These are phyloP conservation scores for Mesoligia furuncula DNA, from an alignment of 2,888 invertebrate species.

Conservation along the genomic window DNA sequence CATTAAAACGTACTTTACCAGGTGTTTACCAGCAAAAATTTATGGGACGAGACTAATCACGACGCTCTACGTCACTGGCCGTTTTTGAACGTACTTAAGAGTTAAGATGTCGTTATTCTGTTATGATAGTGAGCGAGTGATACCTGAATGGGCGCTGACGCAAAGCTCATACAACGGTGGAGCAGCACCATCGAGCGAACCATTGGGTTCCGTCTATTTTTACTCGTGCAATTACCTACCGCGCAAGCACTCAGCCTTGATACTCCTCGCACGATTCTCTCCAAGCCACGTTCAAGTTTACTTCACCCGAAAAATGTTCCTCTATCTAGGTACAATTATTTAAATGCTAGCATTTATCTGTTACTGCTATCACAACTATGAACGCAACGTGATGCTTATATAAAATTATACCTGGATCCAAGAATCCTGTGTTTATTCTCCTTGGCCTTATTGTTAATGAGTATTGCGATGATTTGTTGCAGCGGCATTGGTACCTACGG, in stretches of 20 bases:
- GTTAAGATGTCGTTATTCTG: conserved; percentile 47
- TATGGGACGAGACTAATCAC: conserved; percentile 37
- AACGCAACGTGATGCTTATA: conserved; percentile 1
- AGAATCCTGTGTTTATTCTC: conserved; percentile 8
- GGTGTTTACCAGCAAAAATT: conserved; percentile 40
- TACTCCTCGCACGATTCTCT: conserved; percentile 66
- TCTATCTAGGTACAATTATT: conserved; percentile 20
- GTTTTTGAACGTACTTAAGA: conserved; percentile 23
- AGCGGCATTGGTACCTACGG: background rate
- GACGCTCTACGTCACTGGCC: conserved; percentile 32
- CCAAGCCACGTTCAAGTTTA: conserved; percentile 62
- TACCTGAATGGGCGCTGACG: conserved; percentile 72
- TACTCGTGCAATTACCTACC: conserved; percentile 82
- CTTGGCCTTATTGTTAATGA: conserved; percentile 6
- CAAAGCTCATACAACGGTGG: conserved; percentile 62
- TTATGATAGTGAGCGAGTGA: conserved; percentile 58
- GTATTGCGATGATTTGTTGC: background rate
- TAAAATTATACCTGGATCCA: background rate
- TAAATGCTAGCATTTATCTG: conserved; percentile 9
- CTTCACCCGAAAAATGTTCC: conserved; percentile 28
- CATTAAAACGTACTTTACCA: conserved; percentile 11
- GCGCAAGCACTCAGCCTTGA: conserved; percentile 80
- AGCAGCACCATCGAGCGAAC: conserved; percentile 77
- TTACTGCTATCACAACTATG: background rate
- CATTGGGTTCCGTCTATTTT: conserved; percentile 81